These are phyloP conservation scores for Epirrita christyi DNA, from an alignment of 2,888 invertebrate genomes.

Conservation along the genomic window DNA sequence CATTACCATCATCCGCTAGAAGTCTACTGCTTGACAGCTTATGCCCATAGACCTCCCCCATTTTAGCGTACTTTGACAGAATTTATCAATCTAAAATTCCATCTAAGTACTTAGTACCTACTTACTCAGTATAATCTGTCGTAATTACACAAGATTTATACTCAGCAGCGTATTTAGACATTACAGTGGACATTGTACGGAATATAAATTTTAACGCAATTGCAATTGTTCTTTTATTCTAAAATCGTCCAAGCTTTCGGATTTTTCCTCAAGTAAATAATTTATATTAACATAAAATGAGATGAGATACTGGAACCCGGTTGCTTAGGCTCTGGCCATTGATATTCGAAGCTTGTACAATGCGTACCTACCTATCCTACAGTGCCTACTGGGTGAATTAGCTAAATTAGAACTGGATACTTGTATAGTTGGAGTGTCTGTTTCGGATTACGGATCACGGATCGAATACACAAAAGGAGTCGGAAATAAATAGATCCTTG, in stretches of 20 bases:
- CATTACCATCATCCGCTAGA: too few relatives aligned
- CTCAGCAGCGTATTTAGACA: too few relatives aligned
- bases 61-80: too few relatives aligned
- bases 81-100: too few relatives aligned
- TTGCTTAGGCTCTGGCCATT: slow-evolving; percentile 24
- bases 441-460: slow-evolving; percentile 20
- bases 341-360: slow-evolving; percentile 37
- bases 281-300: slow-evolving; percentile 30
- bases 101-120: too few relatives aligned
- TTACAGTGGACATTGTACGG: too few relatives aligned
- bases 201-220: too few relatives aligned
- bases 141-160: too few relatives aligned
- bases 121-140: too few relatives aligned
- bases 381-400: slow-evolving; percentile 30
- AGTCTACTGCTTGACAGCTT: too few relatives aligned
- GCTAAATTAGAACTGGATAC: slow-evolving; percentile 34
- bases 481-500: slow-evolving; percentile 13
- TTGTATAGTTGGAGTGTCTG: slow-evolving; percentile 18
- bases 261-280: slow-evolving; percentile 11
- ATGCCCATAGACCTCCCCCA: too few relatives aligned
- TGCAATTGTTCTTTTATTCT: too few relatives aligned
- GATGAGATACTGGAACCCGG: slow-evolving; percentile 24
- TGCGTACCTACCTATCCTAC: slow-evolving; percentile 19
- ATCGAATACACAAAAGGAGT: slow-evolving; percentile 17
- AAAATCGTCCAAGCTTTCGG: not conserved